Evolutionary conservation across 2,797 vertebrate genomes (phyloP), one percentile per base, ranked within the genome.

Genomic region (Gymnoscopelus braueri): DNA sequence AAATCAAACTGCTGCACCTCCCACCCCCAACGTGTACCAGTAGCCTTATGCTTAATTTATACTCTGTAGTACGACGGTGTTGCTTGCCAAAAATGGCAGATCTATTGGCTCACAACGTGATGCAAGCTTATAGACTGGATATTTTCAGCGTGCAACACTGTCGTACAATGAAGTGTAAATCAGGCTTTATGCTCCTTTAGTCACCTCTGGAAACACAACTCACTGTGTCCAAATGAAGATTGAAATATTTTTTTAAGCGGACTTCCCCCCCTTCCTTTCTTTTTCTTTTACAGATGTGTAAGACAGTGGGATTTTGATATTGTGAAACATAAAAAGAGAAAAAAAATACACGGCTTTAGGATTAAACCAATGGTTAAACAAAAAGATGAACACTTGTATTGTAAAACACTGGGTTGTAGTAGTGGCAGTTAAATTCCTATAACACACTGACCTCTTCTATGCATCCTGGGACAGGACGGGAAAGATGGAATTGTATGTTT

Each of bases 381-480:
- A 55, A 75, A 67, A 44, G 39, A 44, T 10, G 65, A 86, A 70
- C 52, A 52, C 59, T 51, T 77, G 77, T 78, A 72, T 87, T 79
- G 78, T 84, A 75, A 51, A 85, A 87, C 81, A 79, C 77, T 87
- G 84, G 80, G 76, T 88, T 84, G 79, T 88, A 70, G 75, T 84
- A 69, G 83, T 83, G 69, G 72, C 84, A 75, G 71, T 69, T 79
- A 58, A 80, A 81, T 83, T 87, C 83, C 79, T 83, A 53, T 82
- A 78, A 88, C 72, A 80, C 73, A 75, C 81, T 78, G 83, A 89
- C 85, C 84, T 91, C 83, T 81, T 91, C 92, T 93, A 90, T 91
- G 91, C 92, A 91, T 88, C 85, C 80, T 77, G 74, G 82, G 85
- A 81, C 77, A 81, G 79, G 83, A 82, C 79, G 72, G 78, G 71